These are phyloP conservation scores for Brachyhypopomus occidentalis DNA, from an alignment of 2,113 vertebrate species.

Conservation along the genomic window DNA sequence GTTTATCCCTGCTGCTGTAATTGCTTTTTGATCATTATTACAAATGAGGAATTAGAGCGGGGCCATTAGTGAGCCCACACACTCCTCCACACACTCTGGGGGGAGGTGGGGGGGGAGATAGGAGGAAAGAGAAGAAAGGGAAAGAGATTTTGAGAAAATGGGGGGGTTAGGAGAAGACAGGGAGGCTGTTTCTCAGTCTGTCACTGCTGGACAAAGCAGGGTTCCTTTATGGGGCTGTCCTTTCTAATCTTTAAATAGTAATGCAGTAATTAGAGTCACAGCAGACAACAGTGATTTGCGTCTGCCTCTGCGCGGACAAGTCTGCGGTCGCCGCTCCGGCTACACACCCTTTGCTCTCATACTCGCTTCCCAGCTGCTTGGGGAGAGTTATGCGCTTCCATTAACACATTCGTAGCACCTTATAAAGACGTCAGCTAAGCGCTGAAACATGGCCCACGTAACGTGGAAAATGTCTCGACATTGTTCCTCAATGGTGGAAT, in stretches of 20 bases:
- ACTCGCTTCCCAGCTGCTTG: not conserved
- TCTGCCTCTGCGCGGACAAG: not conserved
- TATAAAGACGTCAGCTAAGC: conserved; percentile 37
- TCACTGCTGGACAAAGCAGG: conserved; percentile 18
- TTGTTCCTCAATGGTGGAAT: conserved; percentile 31
- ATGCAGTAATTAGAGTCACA: conserved; percentile 32
- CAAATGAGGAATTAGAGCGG: conserved; percentile 51
- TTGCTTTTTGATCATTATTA: conserved; percentile 59
- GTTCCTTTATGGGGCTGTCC: conserved; percentile 1
- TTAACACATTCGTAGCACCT: conserved; percentile 29
- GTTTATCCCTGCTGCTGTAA: conserved; percentile 49
- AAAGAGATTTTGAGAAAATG: not conserved
- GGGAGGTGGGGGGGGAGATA: not conserved
- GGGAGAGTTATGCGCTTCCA: conserved; percentile 32
- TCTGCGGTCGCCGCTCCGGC: conserved; percentile 1
- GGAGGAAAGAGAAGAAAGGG: not conserved
- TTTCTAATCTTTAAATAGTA: conserved; percentile 40
- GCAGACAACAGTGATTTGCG: conserved; percentile 35
- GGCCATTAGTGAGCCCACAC: conserved; percentile 50
- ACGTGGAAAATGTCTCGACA: conserved; percentile 3
- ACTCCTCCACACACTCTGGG: not conserved
- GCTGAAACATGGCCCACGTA: conserved; percentile 24
- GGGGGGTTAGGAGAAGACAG: not conserved
- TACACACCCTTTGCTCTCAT: not conserved
- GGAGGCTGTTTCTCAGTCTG: not conserved